Evolutionary conservation across 2,797 vertebrate genomes (phyloP).

Genomic region (Gallinago solitaria): DNA sequence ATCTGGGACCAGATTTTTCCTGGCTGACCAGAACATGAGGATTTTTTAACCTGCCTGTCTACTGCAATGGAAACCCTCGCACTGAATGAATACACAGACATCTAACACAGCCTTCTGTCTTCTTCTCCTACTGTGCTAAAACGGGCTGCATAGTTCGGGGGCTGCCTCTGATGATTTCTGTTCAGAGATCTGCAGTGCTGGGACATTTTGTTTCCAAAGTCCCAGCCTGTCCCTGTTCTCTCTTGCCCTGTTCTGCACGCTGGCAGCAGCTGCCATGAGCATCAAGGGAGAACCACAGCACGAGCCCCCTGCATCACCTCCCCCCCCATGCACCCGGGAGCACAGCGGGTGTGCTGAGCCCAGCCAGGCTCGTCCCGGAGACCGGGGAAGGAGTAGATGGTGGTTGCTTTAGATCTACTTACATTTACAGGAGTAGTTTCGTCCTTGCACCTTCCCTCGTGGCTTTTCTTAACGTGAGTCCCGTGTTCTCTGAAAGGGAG

Average conservation of each 20-base stretch:
- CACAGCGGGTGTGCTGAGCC: rapidly evolving
- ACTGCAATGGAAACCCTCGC: neutral
- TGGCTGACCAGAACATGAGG: neutral
- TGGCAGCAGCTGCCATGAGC: neutral
- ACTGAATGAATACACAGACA: neutral
- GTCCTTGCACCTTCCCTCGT: conserved; percentile 36
- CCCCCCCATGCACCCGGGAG: rapidly evolving
- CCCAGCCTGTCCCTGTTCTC: rapidly evolving
- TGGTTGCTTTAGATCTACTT: neutral
- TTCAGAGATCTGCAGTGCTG: neutral
- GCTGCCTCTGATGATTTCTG: neutral
- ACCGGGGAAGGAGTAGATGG: neutral
- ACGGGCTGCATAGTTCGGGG: neutral
- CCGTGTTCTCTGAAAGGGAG: conserved; percentile 5
- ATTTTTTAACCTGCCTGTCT: conserved; percentile 17
- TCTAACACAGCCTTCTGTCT: neutral
- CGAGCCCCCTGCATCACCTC: rapidly evolving
- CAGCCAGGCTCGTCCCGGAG: neutral
- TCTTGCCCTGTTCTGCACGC: neutral
- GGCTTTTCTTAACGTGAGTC: conserved; percentile 28
- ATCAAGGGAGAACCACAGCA: neutral
- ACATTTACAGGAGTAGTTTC: conserved; percentile 19
- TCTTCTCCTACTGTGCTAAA: conserved; percentile 1
- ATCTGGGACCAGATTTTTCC: conserved; percentile 10
- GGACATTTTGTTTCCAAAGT: neutral